Conservation (phyloP, 2,888 invertebrate genomes). For the Bruchidius siliquastri region DNA sequence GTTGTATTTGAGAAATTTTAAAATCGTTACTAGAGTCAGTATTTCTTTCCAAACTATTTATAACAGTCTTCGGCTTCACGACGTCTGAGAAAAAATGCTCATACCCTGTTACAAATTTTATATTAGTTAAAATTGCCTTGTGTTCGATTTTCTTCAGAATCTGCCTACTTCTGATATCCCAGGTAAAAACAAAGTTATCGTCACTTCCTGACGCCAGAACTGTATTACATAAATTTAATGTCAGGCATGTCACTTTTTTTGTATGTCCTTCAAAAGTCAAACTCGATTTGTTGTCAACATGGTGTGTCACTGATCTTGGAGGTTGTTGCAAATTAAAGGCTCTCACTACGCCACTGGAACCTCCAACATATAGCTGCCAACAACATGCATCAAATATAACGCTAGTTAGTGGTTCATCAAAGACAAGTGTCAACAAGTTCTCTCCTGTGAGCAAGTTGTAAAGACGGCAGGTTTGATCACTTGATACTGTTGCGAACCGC, state of each 20-base stretch:
- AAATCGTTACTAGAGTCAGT: conserved; percentile 54
- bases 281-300: conserved; percentile 49
- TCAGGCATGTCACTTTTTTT: conserved; percentile 64
- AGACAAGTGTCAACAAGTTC: conserved; percentile 68
- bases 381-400: conserved; percentile 68
- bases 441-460: conserved; percentile 70
- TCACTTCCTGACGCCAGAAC: conserved; percentile 71
- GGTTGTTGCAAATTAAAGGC: conserved; percentile 63
- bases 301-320: conserved; percentile 62
- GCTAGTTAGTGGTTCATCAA: conserved; percentile 64
- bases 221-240: conserved; percentile 66
- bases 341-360: conserved; percentile 64
- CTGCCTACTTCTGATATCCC: conserved; percentile 77
- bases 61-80: conserved; percentile 54
- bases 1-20: conserved; percentile 49
- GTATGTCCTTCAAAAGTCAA: conserved; percentile 63
- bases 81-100: conserved; percentile 57
- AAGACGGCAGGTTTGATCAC: conserved; percentile 78
- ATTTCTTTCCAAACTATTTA: conserved; percentile 61
- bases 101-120: conserved; percentile 59
- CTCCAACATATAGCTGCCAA: conserved; percentile 70
- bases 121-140: conserved; percentile 72
- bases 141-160: conserved; percentile 65
- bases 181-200: conserved; percentile 70
- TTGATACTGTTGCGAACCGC: conserved; percentile 70